These are phyloP conservation scores for Plectus sambesii DNA, from an alignment of 1,140 invertebrate species.

Conservation along the genomic window DNA sequence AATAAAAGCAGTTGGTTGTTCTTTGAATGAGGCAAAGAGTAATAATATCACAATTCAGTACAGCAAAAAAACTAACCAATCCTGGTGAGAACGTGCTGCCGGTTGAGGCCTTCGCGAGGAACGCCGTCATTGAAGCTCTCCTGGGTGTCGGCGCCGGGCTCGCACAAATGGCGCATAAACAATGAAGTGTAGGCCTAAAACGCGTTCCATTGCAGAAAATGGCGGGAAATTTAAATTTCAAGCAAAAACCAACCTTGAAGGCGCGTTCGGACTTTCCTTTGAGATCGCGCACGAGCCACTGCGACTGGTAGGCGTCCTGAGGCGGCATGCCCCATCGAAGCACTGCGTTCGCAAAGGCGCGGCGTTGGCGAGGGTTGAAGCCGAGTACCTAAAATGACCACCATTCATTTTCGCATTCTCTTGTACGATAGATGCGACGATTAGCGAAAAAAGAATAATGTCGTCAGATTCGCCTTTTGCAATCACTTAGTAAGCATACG, in stretches of 20 bases:
- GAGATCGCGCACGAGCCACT: slow-evolving; percentile 60
- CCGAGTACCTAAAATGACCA: slow-evolving; percentile 63
- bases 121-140: slow-evolving; percentile 98
- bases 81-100: slow-evolving; percentile 92
- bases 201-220: slow-evolving; percentile 45
- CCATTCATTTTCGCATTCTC: slow-evolving; percentile 22
- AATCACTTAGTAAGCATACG: not conserved
- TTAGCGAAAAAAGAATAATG: slow-evolving; percentile 1
- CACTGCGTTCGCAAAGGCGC: slow-evolving; percentile 97
- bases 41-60: too few relatives aligned
- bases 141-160: slow-evolving; percentile 91
- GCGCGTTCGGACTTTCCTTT: slow-evolving; percentile 94
- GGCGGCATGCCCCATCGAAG: slow-evolving; percentile 99
- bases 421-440: slow-evolving; percentile 1
- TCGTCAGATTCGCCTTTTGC: slow-evolving; percentile 11
- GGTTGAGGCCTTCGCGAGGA: slow-evolving; percentile 87
- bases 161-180: slow-evolving; percentile 98
- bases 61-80: too few relatives aligned
- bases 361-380: slow-evolving; percentile 95
- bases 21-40: too few relatives aligned
- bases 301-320: slow-evolving; percentile 90
- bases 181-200: slow-evolving; percentile 96
- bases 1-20: too few relatives aligned
- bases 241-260: too few relatives aligned
- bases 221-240: not conserved